These are phyloP conservation scores for Chaetura pelagica DNA, from an alignment of 2,113 vertebrate genomes.

Conservation along the genomic window DNA sequence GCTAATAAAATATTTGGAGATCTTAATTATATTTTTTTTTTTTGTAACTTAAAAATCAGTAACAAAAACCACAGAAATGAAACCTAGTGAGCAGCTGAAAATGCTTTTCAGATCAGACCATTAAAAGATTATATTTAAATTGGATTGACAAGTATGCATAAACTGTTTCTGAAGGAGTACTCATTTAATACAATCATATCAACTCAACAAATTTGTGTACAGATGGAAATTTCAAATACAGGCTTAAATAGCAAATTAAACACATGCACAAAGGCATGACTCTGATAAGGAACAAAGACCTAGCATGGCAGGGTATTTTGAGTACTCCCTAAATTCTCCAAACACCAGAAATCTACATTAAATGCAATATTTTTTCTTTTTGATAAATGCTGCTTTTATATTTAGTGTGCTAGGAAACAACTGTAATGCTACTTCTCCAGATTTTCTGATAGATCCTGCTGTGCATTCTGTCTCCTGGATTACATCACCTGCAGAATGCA, in stretches of 20 bases:
- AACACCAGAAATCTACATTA: neutral
- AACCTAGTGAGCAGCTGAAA: neutral
- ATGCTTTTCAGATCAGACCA: neutral
- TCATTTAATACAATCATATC: neutral
- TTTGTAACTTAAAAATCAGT: neutral
- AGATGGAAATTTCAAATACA: neutral
- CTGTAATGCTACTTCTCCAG: neutral
- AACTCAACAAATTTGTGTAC: neutral
- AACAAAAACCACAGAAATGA: neutral
- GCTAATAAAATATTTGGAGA: neutral
- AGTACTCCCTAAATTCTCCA: neutral
- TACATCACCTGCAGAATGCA: neutral
- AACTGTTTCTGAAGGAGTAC: neutral
- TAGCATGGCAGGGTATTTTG: neutral
- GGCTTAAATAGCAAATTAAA: neutral
- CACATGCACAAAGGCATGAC: neutral
- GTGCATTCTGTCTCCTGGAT: neutral
- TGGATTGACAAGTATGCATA: neutral
- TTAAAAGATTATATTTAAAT: neutral
- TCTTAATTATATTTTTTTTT: neutral
- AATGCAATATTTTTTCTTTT: neutral
- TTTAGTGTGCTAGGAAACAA: neutral
- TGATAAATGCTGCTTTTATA: neutral
- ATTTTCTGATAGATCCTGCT: neutral
- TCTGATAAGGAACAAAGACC: neutral